Evolutionary conservation across 2,797 vertebrate species (phyloP).

Genomic region (Acanthurus tractus): DNA sequence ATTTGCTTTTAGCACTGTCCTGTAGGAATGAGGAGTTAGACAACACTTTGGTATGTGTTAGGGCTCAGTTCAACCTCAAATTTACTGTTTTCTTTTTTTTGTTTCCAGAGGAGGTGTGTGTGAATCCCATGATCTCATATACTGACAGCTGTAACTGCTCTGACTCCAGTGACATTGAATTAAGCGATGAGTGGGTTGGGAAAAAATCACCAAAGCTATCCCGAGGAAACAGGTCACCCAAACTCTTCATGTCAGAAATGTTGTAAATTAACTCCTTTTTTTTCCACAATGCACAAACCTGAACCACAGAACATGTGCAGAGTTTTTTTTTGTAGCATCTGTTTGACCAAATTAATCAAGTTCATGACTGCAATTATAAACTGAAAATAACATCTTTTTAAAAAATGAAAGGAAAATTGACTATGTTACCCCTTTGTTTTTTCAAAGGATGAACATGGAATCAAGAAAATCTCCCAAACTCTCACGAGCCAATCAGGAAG

Average conservation of each 20-base stretch:
- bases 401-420: not conserved
- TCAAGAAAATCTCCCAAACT: conserved; percentile 97
- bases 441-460: conserved; percentile 94
- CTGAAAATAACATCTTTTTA: not conserved
- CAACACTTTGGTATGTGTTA: not conserved
- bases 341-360: not conserved
- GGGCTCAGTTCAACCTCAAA: conserved; percentile 3
- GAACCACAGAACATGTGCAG: not conserved
- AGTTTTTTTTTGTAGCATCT: not conserved
- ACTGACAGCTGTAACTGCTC: conserved; percentile 99
- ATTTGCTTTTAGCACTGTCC: not conserved
- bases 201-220: conserved; percentile 98
- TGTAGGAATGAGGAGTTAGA: not conserved
- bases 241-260: conserved; percentile 82
- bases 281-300: not conserved
- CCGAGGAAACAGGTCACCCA: conserved; percentile 93
- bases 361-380: not conserved
- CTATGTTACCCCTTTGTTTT: conserved; percentile 8
- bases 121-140: conserved; percentile 95
- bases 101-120: conserved; percentile 93
- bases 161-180: conserved; percentile 97
- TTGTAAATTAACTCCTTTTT: not conserved
- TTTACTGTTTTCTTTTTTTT: conserved; percentile 7
- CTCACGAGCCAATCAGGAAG: conserved; percentile 92
- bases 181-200: conserved; percentile 97